A percentile compares a stretch with the other conserved stretches of the same genome.
phyloP scores from a whole-genome alignment of 1,140 invertebrate genomes.

The Rhysida immarginata region DNA sequence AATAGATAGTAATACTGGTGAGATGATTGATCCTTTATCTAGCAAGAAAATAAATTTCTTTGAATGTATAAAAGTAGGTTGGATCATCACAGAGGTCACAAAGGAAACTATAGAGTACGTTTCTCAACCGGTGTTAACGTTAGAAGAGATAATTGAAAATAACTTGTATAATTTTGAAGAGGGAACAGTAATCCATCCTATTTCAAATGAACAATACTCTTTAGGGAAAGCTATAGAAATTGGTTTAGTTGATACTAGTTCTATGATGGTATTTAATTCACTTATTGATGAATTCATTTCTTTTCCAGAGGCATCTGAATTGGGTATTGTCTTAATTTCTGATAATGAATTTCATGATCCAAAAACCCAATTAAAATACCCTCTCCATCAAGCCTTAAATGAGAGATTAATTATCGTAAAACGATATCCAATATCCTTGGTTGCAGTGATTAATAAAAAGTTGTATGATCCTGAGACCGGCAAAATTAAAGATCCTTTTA shows the following conservation, averaged over 20 bases:
- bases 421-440: conserved; percentile 52
- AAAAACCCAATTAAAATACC: conserved; percentile 46
- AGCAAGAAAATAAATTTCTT: conserved; percentile 66
- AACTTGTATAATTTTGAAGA: conserved; percentile 11
- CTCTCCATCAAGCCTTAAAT: conserved; percentile 51
- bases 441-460: conserved; percentile 51
- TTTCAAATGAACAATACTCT: background rate
- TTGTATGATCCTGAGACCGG: conserved; percentile 53
- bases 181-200: conserved; percentile 1
- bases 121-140: conserved; percentile 9
- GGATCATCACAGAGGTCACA: conserved; percentile 31
- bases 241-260: conserved; percentile 15
- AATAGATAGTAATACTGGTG: conserved; percentile 55
- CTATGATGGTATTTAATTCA: conserved; percentile 28
- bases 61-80: conserved; percentile 56
- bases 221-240: conserved; percentile 13
- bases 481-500: conserved; percentile 51
- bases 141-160: conserved; percentile 12
- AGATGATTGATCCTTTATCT: conserved; percentile 65
- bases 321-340: background rate
- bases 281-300: conserved; percentile 51
- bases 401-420: conserved; percentile 46
- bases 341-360: conserved; percentile 30
- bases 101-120: background rate
- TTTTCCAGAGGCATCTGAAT: conserved; percentile 37